Evolutionary conservation across 2,113 vertebrate species (phyloP), one percentile per base, ranked within the genome.

Genomic region (Pachycephala philippinensis): DNA sequence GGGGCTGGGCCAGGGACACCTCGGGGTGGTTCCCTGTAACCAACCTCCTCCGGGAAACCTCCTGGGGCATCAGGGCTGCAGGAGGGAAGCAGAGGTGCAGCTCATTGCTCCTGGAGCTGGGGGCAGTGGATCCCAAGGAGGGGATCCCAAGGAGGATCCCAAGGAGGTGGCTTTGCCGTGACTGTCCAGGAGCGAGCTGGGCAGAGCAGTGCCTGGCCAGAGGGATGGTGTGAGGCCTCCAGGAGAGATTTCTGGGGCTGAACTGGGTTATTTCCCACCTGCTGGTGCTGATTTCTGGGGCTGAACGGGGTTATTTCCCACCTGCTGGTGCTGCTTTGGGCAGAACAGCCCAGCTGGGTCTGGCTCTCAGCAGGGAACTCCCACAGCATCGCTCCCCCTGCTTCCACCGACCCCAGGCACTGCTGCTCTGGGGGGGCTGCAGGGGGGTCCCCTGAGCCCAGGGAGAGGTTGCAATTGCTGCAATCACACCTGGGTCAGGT

Each of bases 61-160:
- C 4, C 2, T 1, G 52, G 30, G 45, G 30, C 53, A 4, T 21
- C n/a, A n/a, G n/a, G n/a, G n/a, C n/a, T n/a, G n/a, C 11, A 2
- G 5, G 28, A 21, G 49, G 44, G 13, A 2, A 4, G 54, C 6
- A 2, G 65, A 8, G 35, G 0, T 17, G 28, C 3, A 4, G 59
- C 31, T 49, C 40, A 0, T 2, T 0, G 16, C 63, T 56, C 4
- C 2, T 11, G 35, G 3, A 12, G 47, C 57, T 1, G 0, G 1
- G 7, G 54, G 40, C 20, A 3, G 2, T 0, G 1, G 42, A 68
- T 11, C 21, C 44, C 57, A 7, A 1, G 78, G 76, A 11, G 1
- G 37, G 1, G 37, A 39, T 39, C 37, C 37, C 37, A 39, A 39
- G 37, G 37, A 39, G 1, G 42, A 68, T 11, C 21, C 44, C 57